phyloP scores from a whole-genome alignment of 2,888 invertebrate species.

The Gandaritis pyraliata region DNA sequence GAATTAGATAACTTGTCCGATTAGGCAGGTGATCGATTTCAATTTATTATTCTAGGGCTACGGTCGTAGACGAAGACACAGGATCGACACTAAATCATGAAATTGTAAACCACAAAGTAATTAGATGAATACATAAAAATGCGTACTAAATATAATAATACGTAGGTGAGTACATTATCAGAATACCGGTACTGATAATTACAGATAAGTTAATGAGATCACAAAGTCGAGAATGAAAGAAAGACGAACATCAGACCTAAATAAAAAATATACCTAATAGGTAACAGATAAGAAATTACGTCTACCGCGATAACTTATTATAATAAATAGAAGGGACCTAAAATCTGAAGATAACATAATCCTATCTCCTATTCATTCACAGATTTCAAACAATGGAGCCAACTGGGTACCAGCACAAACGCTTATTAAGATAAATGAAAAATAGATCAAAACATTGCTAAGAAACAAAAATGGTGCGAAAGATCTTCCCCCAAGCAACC shows the following conservation, averaged over 20 bases:
- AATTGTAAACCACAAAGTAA: not conserved
- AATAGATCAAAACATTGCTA: not conserved
- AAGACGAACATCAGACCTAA: not conserved
- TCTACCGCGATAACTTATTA: not conserved
- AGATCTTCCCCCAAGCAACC: conserved; percentile 45
- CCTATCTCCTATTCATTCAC: conserved; percentile 3
- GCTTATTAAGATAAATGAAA: not conserved
- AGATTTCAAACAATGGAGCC: conserved; percentile 3
- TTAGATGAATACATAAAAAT: no score
- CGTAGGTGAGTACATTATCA: no score
- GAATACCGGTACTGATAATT: not conserved
- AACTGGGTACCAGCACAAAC: not conserved
- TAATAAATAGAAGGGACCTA: not conserved
- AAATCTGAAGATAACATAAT: conserved; percentile 5
- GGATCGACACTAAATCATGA: not conserved
- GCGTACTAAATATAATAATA: no score
- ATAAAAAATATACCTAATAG: not conserved
- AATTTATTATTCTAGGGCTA: not conserved
- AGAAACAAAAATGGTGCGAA: conserved; percentile 59
- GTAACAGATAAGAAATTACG: not conserved
- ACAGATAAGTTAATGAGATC: conserved; percentile 1
- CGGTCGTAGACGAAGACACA: not conserved
- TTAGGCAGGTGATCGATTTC: not conserved
- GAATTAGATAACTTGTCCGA: not conserved
- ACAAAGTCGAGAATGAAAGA: not conserved